Percentiles rank a stretch among this genome's conserved stretches.
phyloP scores from a whole-genome alignment of 2,888 invertebrate species.

The Chelonus formosanus region DNA sequence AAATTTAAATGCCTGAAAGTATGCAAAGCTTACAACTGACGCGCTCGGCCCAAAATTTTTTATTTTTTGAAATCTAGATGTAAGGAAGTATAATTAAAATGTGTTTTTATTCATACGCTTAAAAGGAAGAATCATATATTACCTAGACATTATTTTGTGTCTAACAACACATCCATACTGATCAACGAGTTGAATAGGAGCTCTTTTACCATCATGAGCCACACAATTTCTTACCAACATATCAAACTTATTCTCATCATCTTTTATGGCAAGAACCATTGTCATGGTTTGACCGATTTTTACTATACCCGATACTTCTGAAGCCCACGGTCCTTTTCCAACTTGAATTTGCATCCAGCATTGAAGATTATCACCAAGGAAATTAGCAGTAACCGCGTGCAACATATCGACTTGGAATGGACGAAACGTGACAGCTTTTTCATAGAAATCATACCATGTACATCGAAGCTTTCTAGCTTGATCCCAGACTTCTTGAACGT shows the following conservation, averaged over 20 bases:
- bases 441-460: constrained; percentile 96
- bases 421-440: constrained; percentile 92
- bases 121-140: background rate
- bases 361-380: constrained; percentile 93
- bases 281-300: constrained; percentile 98
- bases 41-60: constrained; percentile 95
- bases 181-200: constrained; percentile 92
- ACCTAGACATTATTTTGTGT: constrained; percentile 88
- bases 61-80: constrained; percentile 87
- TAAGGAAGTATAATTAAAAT: background rate
- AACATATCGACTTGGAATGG: constrained; percentile 97
- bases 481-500: constrained; percentile 96
- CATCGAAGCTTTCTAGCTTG: constrained; percentile 90
- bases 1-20: constrained; percentile 97
- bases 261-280: constrained; percentile 94
- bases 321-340: constrained; percentile 97
- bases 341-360: constrained; percentile 99
- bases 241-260: constrained; percentile 95
- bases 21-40: constrained; percentile 92
- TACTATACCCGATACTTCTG: constrained; percentile 93
- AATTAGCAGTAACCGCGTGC: constrained; percentile 94
- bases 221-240: constrained; percentile 95
- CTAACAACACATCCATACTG: constrained; percentile 93
- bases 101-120: too few species aligned
- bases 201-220: constrained; percentile 92